A percentile compares a stretch with the other conserved stretches of the same genome.
phyloP scores from a whole-genome alignment of 2,888 invertebrate species.

The Oeneis ivallda region DNA sequence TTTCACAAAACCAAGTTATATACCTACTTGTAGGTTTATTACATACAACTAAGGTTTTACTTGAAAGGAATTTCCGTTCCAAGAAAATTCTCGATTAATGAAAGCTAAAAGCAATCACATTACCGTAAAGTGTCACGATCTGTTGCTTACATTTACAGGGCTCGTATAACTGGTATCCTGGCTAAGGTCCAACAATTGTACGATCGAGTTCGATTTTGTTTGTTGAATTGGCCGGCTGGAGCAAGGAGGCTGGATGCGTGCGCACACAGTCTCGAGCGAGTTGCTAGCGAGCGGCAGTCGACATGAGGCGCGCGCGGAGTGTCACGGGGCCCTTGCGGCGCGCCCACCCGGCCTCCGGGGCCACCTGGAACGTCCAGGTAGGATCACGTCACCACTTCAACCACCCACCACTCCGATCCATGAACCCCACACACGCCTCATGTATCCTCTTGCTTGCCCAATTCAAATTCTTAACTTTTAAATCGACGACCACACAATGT shows the following conservation, averaged over 20 bases:
- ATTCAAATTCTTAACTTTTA: conserved; percentile 9
- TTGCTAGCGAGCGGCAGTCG: conserved; percentile 63
- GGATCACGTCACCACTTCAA: conserved; percentile 43
- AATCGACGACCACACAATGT: conserved; percentile 15
- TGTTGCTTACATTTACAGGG: conserved; percentile 22
- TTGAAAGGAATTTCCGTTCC: neutral
- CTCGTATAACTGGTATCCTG: conserved; percentile 26
- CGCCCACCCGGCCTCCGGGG: conserved; percentile 89
- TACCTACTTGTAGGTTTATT: too few relatives aligned
- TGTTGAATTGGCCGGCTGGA: conserved; percentile 54
- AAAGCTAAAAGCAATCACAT: conserved; percentile 25
- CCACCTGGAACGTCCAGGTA: conserved; percentile 92
- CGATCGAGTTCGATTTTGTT: conserved; percentile 45
- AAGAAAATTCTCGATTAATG: conserved; percentile 3
- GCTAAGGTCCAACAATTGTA: conserved; percentile 41
- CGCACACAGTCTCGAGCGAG: conserved; percentile 49
- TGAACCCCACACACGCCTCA: neutral
- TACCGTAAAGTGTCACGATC: conserved; percentile 17
- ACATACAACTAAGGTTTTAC: neutral
- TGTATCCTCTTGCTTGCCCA: neutral
- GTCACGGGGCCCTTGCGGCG: conserved; percentile 84
- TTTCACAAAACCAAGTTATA: neutral
- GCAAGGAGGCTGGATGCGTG: conserved; percentile 71
- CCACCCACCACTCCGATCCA: neutral
- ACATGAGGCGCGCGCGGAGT: conserved; percentile 77